Evolutionary conservation across 2,113 vertebrate species (phyloP), one percentile per base, ranked within the genome.

Genomic region (Charadrius vociferus): DNA sequence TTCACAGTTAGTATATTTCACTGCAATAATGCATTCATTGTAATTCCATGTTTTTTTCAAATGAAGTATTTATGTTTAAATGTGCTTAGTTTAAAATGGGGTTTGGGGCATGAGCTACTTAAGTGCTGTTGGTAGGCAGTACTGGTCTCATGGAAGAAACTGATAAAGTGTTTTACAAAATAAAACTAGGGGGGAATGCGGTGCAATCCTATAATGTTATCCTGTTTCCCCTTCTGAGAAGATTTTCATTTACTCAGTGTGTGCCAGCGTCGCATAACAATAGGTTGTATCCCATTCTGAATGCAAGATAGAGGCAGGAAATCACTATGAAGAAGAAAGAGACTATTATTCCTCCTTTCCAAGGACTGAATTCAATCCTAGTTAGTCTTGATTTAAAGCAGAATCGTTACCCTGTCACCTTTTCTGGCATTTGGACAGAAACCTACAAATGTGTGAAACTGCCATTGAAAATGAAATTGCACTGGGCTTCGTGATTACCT

Each of bases 381-480:
- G 71, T 89, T 95, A 79, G 65, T 84, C 86, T 89, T 90, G 72
- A 82, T 89, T 90, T 94, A 66, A 86, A 92, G 50, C 65, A 67
- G 91, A 90, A 75, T 89, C 53, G 37, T 88, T 96, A 88, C 72
- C 59, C 67, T 93, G 53, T 94, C 92, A 81, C 85, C 56, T 90
- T 78, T 84, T 80, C 70, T 92, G 74, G 52, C 55, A 36, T 93
- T 92, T 88, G 74, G 58, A 94, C 68, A 94, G 56, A 88, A 95
- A 83, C 45, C 66, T 89, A 15, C 32, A 72, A 63, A 75, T 59
- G 47, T 83, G 66, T 86, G 90, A 80, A 94, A 29, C 34, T 91
- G 66, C 53, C 3, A 1, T 56, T 81, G 92, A 68, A 73, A 83
- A 82, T 47, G n/a, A 59, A 95, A 86, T 88, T 81, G 67, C 70